Evolutionary conservation across 2,888 invertebrate genomes (phyloP).

Genomic region (Ochropacha duplaris): DNA sequence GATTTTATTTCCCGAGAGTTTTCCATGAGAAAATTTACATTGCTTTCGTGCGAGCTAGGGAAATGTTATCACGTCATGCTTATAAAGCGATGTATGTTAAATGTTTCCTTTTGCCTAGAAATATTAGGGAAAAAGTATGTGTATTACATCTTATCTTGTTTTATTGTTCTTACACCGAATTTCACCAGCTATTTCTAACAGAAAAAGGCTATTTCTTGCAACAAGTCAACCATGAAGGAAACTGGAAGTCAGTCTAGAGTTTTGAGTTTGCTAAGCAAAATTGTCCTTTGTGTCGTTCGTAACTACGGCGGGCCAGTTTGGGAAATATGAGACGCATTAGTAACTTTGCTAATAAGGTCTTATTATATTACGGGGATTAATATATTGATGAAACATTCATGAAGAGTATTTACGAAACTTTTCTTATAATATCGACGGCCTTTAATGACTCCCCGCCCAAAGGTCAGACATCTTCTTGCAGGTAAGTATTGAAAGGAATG

Average conservation of each 20-base stretch:
- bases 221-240: neutral
- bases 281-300: neutral
- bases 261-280: neutral
- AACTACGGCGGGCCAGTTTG: neutral
- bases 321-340: neutral
- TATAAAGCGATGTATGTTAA: slow-evolving; percentile 7
- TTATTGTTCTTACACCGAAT: slow-evolving; percentile 27
- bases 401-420: neutral
- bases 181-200: slow-evolving; percentile 23
- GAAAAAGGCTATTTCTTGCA: slow-evolving; percentile 8
- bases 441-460: neutral
- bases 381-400: neutral
- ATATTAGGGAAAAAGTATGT: slow-evolving; percentile 13
- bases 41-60: slow-evolving; percentile 11
- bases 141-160: slow-evolving; percentile 27
- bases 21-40: slow-evolving; percentile 31
- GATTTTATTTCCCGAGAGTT: slow-evolving; percentile 45
- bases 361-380: neutral
- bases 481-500: neutral
- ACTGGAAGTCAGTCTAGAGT: neutral
- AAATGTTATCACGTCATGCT: neutral
- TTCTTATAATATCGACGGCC: neutral
- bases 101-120: neutral
- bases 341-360: neutral
- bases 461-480: neutral